A percentile compares a stretch with the other conserved stretches of the same genome.
These are phyloP conservation scores for Tetramorium alpestre DNA, from an alignment of 1,140 invertebrate species.

Conservation along the genomic window DNA sequence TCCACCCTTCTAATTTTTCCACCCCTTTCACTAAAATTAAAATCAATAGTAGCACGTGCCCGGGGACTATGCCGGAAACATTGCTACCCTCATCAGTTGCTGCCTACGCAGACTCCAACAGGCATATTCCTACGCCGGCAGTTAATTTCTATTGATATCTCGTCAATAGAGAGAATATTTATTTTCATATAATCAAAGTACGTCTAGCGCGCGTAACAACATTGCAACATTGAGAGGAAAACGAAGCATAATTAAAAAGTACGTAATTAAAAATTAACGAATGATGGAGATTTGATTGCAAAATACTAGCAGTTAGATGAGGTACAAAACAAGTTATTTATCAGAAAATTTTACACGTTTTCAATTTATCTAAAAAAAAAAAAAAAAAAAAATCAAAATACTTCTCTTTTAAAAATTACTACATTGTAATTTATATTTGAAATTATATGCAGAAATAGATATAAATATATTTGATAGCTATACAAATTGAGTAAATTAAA, in stretches of 20 bases:
- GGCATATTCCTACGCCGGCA: slow-evolving; percentile 39
- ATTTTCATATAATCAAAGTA: background rate
- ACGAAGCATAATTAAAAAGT: background rate
- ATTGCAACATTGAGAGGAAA: background rate
- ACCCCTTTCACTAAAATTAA: slow-evolving; percentile 87
- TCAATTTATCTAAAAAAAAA: background rate
- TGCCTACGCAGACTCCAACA: slow-evolving; percentile 74
- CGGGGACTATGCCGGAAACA: slow-evolving; percentile 82
- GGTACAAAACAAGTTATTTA: slow-evolving; percentile 1
- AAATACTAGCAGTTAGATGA: background rate
- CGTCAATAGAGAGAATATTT: slow-evolving; percentile 50
- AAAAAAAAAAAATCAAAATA: too few species aligned
- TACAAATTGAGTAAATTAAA: background rate
- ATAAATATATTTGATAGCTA: background rate
- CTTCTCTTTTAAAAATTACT: background rate
- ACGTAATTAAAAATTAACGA: background rate
- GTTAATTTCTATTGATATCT: slow-evolving; percentile 63
- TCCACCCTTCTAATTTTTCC: slow-evolving; percentile 86
- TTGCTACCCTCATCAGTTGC: slow-evolving; percentile 80
- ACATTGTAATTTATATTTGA: background rate
- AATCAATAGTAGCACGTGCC: slow-evolving; percentile 86
- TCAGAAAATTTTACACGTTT: background rate
- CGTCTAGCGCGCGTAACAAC: background rate
- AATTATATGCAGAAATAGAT: background rate
- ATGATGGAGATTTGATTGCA: slow-evolving; percentile 20